Conservation (phyloP, 2,797 vertebrate genomes). For the Ictinia mississippiensis region DNA sequence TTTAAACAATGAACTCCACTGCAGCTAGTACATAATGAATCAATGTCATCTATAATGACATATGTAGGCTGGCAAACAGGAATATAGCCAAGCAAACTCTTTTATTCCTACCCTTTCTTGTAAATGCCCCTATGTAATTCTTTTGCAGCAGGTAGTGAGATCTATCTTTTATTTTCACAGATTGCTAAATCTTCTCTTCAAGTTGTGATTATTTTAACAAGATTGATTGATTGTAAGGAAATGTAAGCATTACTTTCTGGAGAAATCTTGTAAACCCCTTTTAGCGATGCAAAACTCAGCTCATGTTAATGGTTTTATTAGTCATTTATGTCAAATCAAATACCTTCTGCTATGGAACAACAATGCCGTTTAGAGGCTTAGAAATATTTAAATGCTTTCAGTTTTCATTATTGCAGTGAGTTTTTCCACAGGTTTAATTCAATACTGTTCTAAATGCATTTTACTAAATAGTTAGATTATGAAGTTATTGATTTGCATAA, state of each 20-base stretch:
- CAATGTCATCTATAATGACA: conserved; percentile 10
- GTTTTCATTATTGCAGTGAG: neutral
- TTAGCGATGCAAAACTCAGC: neutral
- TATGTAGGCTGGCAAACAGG: neutral
- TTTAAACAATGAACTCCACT: neutral
- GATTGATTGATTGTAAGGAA: neutral
- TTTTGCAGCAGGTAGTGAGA: neutral
- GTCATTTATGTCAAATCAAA: conserved; percentile 25
- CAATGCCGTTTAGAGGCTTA: neutral
- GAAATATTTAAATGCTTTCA: neutral
- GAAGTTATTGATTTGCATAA: neutral
- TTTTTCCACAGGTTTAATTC: neutral
- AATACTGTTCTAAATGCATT: neutral
- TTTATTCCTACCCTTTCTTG: neutral
- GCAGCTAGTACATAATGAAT: conserved; percentile 28
- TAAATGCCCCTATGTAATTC: neutral
- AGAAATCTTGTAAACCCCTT: neutral
- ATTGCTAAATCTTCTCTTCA: neutral
- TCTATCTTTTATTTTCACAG: neutral
- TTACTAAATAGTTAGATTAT: neutral
- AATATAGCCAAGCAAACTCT: neutral
- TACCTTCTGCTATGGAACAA: neutral
- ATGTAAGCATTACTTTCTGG: neutral
- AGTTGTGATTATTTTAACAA: conserved; percentile 16
- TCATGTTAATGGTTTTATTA: neutral